Percentiles rank a stretch among this genome's conserved stretches.
phyloP scores from a whole-genome alignment of 2,888 invertebrate species.

The Chrysolina americana region DNA sequence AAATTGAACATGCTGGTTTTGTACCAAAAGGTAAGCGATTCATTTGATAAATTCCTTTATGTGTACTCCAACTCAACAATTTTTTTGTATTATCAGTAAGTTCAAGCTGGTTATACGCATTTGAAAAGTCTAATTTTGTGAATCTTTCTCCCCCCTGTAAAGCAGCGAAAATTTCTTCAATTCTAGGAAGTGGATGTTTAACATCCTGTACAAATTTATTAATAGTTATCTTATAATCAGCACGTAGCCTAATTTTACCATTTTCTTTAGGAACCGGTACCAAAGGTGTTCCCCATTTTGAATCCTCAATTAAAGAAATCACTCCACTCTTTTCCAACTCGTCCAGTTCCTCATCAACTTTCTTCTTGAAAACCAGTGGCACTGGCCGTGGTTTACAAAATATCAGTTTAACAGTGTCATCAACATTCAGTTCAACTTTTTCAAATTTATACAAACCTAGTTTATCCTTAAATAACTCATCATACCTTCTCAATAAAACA shows the following conservation, averaged over 20 bases:
- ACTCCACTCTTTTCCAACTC: constrained; percentile 3
- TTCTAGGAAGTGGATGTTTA: constrained; percentile 33
- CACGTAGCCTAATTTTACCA: too few species aligned
- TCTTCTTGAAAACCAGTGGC: constrained; percentile 33
- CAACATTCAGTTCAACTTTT: constrained; percentile 30
- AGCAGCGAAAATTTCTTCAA: constrained; percentile 34
- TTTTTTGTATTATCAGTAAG: constrained; percentile 27
- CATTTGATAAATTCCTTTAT: too few species aligned
- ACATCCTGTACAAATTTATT: constrained; percentile 31
- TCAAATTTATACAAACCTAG: constrained; percentile 25
- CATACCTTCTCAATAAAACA: constrained; percentile 13
- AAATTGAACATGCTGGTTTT: constrained; percentile 36
- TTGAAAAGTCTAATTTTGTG: constrained; percentile 35
- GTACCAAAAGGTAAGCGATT: constrained; percentile 37
- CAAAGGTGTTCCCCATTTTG: too few species aligned
- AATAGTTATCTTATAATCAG: neutral
- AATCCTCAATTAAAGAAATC: too few species aligned
- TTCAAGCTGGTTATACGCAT: constrained; percentile 30
- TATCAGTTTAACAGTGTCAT: constrained; percentile 23
- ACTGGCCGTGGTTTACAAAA: constrained; percentile 36
- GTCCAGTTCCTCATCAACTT: constrained; percentile 16
- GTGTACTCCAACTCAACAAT: constrained; percentile 28
- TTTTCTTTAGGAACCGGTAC: too few species aligned
- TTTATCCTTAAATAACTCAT: constrained; percentile 20
- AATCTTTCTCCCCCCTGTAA: constrained; percentile 33